Conservation (phyloP, 1,140 invertebrate species). For the Drosophila mauritiana region DNA sequence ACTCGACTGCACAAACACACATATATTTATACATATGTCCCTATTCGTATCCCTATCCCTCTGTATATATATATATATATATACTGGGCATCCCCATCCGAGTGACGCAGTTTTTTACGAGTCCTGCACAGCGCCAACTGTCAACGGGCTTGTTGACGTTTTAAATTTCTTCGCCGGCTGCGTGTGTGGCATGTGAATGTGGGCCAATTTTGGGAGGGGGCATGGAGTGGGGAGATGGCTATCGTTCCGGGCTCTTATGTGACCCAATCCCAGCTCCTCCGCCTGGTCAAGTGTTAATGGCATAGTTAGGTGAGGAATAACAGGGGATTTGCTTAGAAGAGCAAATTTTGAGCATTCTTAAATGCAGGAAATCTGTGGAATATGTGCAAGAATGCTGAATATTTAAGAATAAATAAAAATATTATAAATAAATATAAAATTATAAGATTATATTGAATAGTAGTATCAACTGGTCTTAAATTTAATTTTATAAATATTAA, state of each 20-base stretch:
- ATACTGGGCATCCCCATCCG: conserved; percentile 11
- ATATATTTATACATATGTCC: conserved; percentile 17
- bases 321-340: conserved; percentile 7
- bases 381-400: no score
- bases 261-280: conserved; percentile 2
- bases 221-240: conserved; percentile 8
- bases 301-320: conserved; percentile 45
- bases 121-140: conserved; percentile 73
- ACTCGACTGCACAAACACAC: conserved; percentile 23
- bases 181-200: conserved; percentile 26
- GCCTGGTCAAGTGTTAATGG: conserved; percentile 56
- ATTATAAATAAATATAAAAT: no score
- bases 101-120: conserved; percentile 46
- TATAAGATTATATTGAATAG: no score
- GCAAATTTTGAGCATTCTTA: conserved; percentile 13
- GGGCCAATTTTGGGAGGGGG: conserved; percentile 6
- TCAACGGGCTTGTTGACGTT: conserved; percentile 61
- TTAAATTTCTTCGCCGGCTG: conserved; percentile 45
- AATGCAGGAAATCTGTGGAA: conserved; percentile 11
- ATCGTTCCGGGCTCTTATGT: conserved; percentile 34
- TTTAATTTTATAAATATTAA: no score
- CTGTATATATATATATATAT: conserved; percentile 13
- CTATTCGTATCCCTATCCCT: conserved; percentile 11
- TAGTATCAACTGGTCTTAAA: no score
- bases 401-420: conserved; percentile 1